Base-by-base conservation (phyloP, 1,140 invertebrate species). In the Limonius californicus region DNA sequence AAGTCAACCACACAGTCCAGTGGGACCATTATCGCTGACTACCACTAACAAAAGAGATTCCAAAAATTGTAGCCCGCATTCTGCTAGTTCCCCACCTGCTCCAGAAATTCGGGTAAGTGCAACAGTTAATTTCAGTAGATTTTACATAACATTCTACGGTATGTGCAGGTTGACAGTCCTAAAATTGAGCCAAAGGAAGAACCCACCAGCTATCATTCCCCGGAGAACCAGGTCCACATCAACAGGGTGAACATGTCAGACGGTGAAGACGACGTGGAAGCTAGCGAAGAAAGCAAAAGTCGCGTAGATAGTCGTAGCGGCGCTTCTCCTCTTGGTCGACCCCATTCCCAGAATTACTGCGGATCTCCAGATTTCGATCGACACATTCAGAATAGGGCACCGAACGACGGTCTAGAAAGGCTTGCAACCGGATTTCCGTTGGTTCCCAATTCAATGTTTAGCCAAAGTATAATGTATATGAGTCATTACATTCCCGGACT, bases 391-490 rank as follows among this genome's bases (percentile, higher is more conserved):
- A 65, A 65, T 23, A 67, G 75, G 47, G 59, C 65, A 21, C 66
- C 71, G 1, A 70, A 65, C 47, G 70, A 79, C 54, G 68, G 71
- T 32, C 65, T 79, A 19, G 82, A 80, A 62, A 81, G 83, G 14
- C 70, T 86, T 54, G 79, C 79, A 42, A 79, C 83, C 3, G 83
- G 84, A 19, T 91, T 92, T 72, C 89, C 90, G 1, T 79, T 93
- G 74, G 87, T 91, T 0, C 89, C 89, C 32, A 91, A 90, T 72
- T 87, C 88, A 0, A 90, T 92, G 87, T 92, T 93, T 75, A 79
- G 79, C 55, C 91, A 92, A 71, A 88, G 88, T 61, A 91, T 94
- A 68, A 92, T 93, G 89, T 93, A 93, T 74, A 93, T 94, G 91
- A 91, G 89, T 67, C 90, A 91, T 71, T 93, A 92, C 73, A 88